Conservation (phyloP, 2,113 vertebrate species). For the Ammodytes marinus region DNA sequence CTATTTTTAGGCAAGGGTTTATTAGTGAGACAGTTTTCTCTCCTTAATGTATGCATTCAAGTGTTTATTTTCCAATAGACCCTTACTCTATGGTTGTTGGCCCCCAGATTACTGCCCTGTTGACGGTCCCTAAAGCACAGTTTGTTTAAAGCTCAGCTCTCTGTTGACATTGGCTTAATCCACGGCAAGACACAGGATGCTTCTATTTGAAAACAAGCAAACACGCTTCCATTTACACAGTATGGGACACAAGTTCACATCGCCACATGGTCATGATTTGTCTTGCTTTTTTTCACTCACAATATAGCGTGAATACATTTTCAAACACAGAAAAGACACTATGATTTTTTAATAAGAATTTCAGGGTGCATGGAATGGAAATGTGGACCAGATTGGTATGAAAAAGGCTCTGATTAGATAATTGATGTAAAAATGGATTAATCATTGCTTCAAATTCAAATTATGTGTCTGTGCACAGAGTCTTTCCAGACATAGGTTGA, state of each 20-base stretch:
- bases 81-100: slow-evolving; percentile 40
- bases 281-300: background rate
- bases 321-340: no score
- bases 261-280: slow-evolving; percentile 29
- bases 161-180: slow-evolving; percentile 78
- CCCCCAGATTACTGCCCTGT: slow-evolving; percentile 54
- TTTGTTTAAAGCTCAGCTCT: slow-evolving; percentile 72
- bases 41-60: background rate
- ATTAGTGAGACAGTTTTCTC: no score
- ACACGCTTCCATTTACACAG: slow-evolving; percentile 53
- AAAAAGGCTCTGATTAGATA: background rate
- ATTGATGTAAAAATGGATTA: background rate
- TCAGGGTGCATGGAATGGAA: background rate
- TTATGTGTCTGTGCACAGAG: background rate
- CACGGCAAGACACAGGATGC: slow-evolving; percentile 74
- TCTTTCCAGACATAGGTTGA: background rate
- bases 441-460: background rate
- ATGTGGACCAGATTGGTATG: background rate
- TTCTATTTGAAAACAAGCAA: slow-evolving; percentile 69
- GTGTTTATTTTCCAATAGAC: slow-evolving; percentile 50
- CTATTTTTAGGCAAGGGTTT: background rate
- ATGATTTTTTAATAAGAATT: background rate
- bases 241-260: slow-evolving; percentile 61
- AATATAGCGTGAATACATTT: no score
- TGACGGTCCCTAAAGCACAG: slow-evolving; percentile 63